Conservation (phyloP, 2,888 invertebrate genomes). For the Nemotelus nigrinus region DNA sequence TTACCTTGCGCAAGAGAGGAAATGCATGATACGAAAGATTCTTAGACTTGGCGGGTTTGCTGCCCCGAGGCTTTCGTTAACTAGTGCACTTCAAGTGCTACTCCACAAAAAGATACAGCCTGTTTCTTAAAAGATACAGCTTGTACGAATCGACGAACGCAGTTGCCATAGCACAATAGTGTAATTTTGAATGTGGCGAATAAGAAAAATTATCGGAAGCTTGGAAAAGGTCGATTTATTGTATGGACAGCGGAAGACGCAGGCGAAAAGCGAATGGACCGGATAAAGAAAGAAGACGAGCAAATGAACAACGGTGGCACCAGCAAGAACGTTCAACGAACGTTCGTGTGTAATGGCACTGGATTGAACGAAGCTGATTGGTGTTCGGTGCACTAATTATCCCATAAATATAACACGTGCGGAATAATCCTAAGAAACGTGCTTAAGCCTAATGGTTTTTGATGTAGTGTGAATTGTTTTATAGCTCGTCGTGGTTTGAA, state of each 20-base stretch:
- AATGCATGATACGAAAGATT: constrained; percentile 24
- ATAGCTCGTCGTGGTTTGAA: too few relatives aligned
- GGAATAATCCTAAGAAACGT: constrained; percentile 37
- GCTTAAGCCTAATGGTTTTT: too few relatives aligned
- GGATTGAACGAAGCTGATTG: constrained; percentile 36
- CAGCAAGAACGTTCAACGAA: constrained; percentile 6
- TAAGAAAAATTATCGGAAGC: constrained; percentile 30
- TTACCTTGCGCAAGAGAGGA: constrained; percentile 28
- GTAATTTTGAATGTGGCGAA: background rate
- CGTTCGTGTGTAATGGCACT: constrained; percentile 43
- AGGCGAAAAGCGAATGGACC: background rate
- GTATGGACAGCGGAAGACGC: constrained; percentile 8
- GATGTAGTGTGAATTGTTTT: too few relatives aligned
- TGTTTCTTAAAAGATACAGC: background rate
- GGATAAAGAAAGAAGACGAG: constrained; percentile 10
- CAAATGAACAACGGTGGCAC: background rate
- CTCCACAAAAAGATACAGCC: constrained; percentile 27
- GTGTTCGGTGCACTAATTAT: constrained; percentile 48
- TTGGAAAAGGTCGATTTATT: constrained; percentile 17
- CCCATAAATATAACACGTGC: constrained; percentile 51
- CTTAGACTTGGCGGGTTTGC: constrained; percentile 7
- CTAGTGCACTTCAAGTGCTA: constrained; percentile 27
- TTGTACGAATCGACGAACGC: background rate
- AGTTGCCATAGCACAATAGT: background rate
- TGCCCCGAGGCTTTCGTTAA: background rate